phyloP scores from a whole-genome alignment of 1,140 invertebrate genomes.

The Macrotrachela quadricornifera region DNA sequence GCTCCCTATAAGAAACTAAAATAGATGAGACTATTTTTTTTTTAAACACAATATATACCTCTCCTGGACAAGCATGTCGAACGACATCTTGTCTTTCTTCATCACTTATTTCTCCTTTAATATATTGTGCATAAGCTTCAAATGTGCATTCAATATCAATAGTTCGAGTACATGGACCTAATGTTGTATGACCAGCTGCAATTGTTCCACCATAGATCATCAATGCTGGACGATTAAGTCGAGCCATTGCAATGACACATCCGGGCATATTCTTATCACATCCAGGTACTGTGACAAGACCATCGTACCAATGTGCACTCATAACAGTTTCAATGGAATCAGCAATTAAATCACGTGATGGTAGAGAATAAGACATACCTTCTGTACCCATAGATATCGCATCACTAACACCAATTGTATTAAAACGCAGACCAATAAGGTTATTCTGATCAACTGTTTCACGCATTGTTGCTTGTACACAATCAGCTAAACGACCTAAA shows the following conservation, averaged over 20 bases:
- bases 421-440: constrained; percentile 6
- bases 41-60: not conserved
- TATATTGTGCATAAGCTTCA: constrained; percentile 11
- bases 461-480: not conserved
- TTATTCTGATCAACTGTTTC: not conserved
- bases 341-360: constrained; percentile 13
- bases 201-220: constrained; percentile 14
- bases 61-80: constrained; percentile 10
- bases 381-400: constrained; percentile 13
- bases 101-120: constrained; percentile 5
- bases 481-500: constrained; percentile 5
- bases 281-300: constrained; percentile 10
- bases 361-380: constrained; percentile 14
- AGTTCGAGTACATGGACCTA: too few species aligned
- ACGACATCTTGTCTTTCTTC: constrained; percentile 7
- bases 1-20: not conserved
- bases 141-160: constrained; percentile 6
- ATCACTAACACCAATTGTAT: constrained; percentile 14
- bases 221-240: constrained; percentile 14
- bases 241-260: constrained; percentile 12
- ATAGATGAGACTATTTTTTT: too few species aligned
- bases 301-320: constrained; percentile 11
- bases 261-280: constrained; percentile 16
- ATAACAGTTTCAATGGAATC: constrained; percentile 12
- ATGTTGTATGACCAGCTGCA: constrained; percentile 9